Evolutionary conservation across 1,140 invertebrate genomes (phyloP), one percentile per base, ranked within the genome.

Genomic region (Leptonema lineaticorne): DNA sequence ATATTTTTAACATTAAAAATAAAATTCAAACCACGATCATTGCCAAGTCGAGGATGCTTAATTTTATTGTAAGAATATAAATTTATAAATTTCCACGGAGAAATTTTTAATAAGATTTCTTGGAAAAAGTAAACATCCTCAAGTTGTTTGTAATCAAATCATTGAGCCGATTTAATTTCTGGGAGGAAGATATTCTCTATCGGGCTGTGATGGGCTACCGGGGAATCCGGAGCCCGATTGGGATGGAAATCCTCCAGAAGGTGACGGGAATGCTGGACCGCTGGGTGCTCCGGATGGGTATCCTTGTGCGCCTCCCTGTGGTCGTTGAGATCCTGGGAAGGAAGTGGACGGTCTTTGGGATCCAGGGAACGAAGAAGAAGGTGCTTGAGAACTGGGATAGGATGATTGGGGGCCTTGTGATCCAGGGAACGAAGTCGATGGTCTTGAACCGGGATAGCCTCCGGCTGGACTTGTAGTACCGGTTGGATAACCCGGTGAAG

Each of bases 121-220:
- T 9, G 30, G 3, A 48, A 72, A 72, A 73, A 67, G 69, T 73
- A 50, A 69, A 68, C 64, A 73, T 68, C 63, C 71, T 69, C 71
- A 67, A 73, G 71, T 73, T 53, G 68, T 67, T 64, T 26, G 24
- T 20, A 24, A 8, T 29, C 22, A 20, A 45, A 67, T 67, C 48
- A 65, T 11, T 41, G 20, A 66, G 46, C 26, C 33, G 37, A 65
- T 33, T 78, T 70, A 80, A 73, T 81, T 81, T 76, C 78, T 78
- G 28, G 85, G 83, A 29, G 85, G 85, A 59, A 86, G 77, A 72
- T 86, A 86, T 78, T 85, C 84, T 80, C 85, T 80, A 67, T 82
- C 82, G 0, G 84, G 83, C 75, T 76, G 70, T 65, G 78, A 75
- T 28, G 81, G 75, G 60, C 69, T 73, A 53, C 67, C 74, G n/a